These are phyloP conservation scores for Oxyteleia sp. DNA, from an alignment of 2,888 invertebrate genomes.

Conservation along the genomic window DNA sequence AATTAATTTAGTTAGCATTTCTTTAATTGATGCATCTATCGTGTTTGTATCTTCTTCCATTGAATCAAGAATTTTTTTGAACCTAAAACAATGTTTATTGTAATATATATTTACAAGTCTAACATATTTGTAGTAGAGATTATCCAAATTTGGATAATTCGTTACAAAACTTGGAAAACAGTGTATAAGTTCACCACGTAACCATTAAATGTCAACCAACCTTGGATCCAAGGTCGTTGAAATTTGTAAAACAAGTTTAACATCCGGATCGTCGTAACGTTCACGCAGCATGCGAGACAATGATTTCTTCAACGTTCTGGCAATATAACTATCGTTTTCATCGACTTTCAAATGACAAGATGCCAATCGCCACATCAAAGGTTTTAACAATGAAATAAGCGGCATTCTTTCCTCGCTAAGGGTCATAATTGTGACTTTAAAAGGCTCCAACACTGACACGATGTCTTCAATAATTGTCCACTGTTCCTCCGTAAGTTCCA, in stretches of 20 bases:
- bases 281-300: too few species aligned
- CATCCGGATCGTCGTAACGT: too few species aligned
- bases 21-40: slow-evolving; percentile 85
- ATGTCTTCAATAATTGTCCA: slow-evolving; percentile 88
- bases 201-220: too few species aligned
- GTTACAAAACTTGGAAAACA: too few species aligned
- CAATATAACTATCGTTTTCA: slow-evolving; percentile 84
- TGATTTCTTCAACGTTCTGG: slow-evolving; percentile 85
- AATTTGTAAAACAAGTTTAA: too few species aligned
- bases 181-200: too few species aligned
- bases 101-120: too few species aligned
- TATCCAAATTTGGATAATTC: too few species aligned
- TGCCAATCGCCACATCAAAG: slow-evolving; percentile 88
- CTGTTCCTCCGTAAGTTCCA: slow-evolving; percentile 85
- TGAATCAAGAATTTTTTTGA: slow-evolving; percentile 88
- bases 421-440: slow-evolving; percentile 88
- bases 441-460: slow-evolving; percentile 87
- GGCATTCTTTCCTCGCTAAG: slow-evolving; percentile 88
- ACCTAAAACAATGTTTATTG: slow-evolving; percentile 86
- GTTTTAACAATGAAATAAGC: slow-evolving; percentile 88
- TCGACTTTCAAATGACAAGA: slow-evolving; percentile 87
- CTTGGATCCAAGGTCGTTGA: too few species aligned
- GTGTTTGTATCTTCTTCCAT: slow-evolving; percentile 87
- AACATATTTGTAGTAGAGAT: too few species aligned
- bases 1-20: slow-evolving; percentile 86